Evolutionary conservation across 2,888 invertebrate species (phyloP), one percentile per base, ranked within the genome.

Genomic region (Microctonus hyperodae): DNA sequence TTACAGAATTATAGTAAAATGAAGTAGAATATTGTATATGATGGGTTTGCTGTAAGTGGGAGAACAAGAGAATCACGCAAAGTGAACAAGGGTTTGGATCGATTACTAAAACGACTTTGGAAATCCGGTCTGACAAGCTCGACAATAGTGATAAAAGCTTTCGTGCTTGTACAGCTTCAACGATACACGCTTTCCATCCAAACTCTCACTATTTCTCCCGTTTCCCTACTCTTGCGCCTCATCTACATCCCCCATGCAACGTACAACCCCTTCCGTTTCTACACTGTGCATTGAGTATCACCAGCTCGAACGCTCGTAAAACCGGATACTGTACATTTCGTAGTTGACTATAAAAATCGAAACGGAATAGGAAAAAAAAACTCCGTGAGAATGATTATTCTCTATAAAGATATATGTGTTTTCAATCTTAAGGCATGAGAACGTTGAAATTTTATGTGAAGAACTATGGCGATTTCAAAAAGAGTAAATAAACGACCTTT

Each of bases 51-150:
- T 50, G 50, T 23, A 50, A 50, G 23, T 22, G 22, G 50, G 11
- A n/a, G n/a, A 37, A 37, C 37, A 13, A 22, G 22, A 50, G 11
- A 50, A 13, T 50, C 50, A 50, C 22, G 50, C 50, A 50, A 50
- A 50, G 50, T 50, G 23, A 22, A 50, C 22, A 11, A 53, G 9
- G 28, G 28, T 53, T 35, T 56, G 53, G 50, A 71, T 71, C 69
- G 67, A 71, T 71, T 68, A 68, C 69, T 48, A 67, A 69, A 71
- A 66, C 64, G 65, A 68, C 65, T 71, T 65, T 68, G 44, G 64
- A 62, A 71, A 71, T 71, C 68, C 68, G 56, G 65, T 69, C 64
- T 64, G 65, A 69, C 69, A 55, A 64, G 57, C 61, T 37, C 65
- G 67, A 70, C 65, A 65, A 67, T 44, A 64, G 48, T 64, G 69